Evolutionary conservation across 2,113 vertebrate species (phyloP).

Genomic region (Rhinopomastus cyanomelas): DNA sequence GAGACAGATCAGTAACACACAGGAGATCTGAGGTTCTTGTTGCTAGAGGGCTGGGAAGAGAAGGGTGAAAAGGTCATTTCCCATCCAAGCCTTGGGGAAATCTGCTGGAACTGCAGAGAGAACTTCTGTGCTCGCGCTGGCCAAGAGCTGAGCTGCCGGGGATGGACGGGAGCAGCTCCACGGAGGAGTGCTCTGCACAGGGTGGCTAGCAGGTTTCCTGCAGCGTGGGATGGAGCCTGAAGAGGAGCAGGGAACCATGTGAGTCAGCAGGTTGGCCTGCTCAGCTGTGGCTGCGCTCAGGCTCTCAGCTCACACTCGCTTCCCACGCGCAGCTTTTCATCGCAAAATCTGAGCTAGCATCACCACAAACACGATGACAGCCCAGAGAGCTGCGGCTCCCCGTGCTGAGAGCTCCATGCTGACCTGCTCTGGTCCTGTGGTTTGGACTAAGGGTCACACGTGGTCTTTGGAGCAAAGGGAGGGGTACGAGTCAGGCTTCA

Average conservation of each 20-base stretch:
- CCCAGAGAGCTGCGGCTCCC: not conserved
- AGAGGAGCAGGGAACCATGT: not conserved
- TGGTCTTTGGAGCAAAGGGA: not conserved
- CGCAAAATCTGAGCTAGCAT: not conserved
- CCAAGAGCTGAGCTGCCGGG: not conserved
- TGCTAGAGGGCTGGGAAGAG: not conserved
- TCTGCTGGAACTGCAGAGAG: not conserved
- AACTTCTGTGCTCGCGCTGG: not conserved
- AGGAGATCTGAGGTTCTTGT: not conserved
- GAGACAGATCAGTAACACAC: not conserved
- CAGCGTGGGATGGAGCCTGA: not conserved
- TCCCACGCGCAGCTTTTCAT: not conserved
- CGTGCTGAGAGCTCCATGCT: not conserved
- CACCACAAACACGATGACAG: not conserved
- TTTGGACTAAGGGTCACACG: not conserved
- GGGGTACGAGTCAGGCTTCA: not conserved
- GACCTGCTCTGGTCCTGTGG: not conserved
- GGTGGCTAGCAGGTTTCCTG: not conserved
- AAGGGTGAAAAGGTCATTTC: slow-evolving; percentile 37
- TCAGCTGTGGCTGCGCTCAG: not conserved
- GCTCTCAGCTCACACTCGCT: no score
- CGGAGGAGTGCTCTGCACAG: not conserved
- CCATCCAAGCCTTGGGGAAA: slow-evolving; percentile 18
- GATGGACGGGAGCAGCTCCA: not conserved
- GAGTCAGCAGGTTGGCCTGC: not conserved